These are phyloP conservation scores for Neogobius melanostomus DNA, from an alignment of 2,113 vertebrate genomes.

Conservation along the genomic window DNA sequence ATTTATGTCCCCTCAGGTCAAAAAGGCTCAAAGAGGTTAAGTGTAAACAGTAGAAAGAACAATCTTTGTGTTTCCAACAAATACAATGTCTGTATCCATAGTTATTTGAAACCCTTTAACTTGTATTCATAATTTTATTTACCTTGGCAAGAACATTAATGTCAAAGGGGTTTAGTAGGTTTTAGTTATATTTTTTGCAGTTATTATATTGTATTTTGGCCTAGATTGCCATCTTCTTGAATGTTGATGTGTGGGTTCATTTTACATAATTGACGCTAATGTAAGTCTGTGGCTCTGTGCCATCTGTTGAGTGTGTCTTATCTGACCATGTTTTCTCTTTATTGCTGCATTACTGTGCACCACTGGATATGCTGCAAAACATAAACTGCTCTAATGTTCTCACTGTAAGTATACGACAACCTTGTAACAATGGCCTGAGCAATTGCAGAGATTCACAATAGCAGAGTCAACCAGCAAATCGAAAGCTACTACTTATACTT, in stretches of 20 bases:
- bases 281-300: background rate
- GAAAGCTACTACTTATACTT: too few relatives aligned
- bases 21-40: constrained; percentile 1
- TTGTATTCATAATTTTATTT: background rate
- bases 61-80: background rate
- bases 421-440: background rate
- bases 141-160: background rate
- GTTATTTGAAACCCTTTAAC: background rate
- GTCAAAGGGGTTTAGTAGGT: too few relatives aligned
- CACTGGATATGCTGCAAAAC: constrained; percentile 32
- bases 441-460: background rate
- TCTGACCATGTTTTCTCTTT: constrained; percentile 35
- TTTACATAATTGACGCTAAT: background rate
- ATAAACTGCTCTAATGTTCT: constrained; percentile 34
- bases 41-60: background rate
- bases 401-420: constrained; percentile 53
- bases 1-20: constrained; percentile 2
- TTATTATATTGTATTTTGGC: background rate
- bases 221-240: background rate
- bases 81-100: background rate
- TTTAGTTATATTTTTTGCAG: background rate
- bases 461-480: too few relatives aligned
- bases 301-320: constrained; percentile 14
- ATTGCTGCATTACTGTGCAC: constrained; percentile 48
- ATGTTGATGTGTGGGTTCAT: background rate